Evolutionary conservation across 2,888 invertebrate species (phyloP).

Genomic region (Gisinianus flammeolus): DNA sequence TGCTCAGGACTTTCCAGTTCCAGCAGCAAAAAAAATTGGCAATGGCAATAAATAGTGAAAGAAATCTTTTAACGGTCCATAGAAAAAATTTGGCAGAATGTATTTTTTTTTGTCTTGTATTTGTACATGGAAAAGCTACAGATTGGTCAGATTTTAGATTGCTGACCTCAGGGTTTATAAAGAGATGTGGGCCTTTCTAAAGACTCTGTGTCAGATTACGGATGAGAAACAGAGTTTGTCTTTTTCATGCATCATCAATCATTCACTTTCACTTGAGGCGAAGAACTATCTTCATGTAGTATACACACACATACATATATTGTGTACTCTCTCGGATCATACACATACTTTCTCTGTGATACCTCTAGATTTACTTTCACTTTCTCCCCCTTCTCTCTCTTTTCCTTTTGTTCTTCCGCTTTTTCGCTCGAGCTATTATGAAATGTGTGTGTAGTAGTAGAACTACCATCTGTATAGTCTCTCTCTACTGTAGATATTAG

Average conservation of each 20-base stretch:
- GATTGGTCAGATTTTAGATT: not conserved
- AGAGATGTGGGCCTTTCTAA: not conserved
- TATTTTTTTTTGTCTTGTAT: too few species aligned
- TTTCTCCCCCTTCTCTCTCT: not conserved
- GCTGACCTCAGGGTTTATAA: not conserved
- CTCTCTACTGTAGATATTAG: too few species aligned
- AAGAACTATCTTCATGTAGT: too few species aligned
- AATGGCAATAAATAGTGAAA: too few species aligned
- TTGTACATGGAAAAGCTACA: not conserved
- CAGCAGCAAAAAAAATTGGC: too few species aligned
- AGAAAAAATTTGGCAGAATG: too few species aligned
- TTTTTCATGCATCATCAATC: slow-evolving; percentile 26
- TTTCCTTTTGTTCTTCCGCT: not conserved
- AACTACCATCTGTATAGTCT: too few species aligned
- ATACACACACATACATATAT: too few species aligned
- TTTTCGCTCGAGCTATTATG: not conserved
- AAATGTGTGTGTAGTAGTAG: too few species aligned
- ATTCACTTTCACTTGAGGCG: not conserved
- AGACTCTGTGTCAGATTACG: slow-evolving; percentile 17
- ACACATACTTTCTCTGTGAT: not conserved
- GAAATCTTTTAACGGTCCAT: too few species aligned
- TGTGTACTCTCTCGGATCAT: slow-evolving; percentile 2
- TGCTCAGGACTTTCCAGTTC: too few species aligned
- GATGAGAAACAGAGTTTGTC: not conserved
- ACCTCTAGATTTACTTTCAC: too few species aligned